Base-by-base conservation (phyloP, 2,113 vertebrate genomes). In the Takifugu flavidus region DNA sequence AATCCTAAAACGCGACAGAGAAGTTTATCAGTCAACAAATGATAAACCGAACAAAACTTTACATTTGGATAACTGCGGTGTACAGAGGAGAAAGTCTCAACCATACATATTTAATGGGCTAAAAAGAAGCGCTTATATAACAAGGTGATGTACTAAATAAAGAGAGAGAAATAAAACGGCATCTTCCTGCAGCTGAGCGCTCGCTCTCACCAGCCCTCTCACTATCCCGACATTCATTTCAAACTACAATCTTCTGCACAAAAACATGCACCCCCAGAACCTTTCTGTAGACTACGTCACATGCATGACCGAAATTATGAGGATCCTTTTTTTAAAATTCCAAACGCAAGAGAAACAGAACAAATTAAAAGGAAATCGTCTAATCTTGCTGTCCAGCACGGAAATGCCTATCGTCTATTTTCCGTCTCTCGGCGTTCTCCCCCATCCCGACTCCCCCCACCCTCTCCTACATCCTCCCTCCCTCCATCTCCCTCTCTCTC, bases 341-440 rank as follows among this genome's bases (percentile, higher is more conserved):
- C 88, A 80, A 79, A 83, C 56, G 69, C 77, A n/a, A 47, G 13
- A 47, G 15, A 47, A 14, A n/a, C 14, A n/a, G 6, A 12, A 14
- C 5, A 47, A 47, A 2, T 15, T 7, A 47, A 14, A n/a, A 64
- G 78, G 71, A 82, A 75, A 78, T 75, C 70, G 77, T 67, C 75
- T 65, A 78, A 72, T 86, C 74, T 82, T 82, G 77, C 65, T 77
- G 75, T 87, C 84, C 79, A 62, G 84, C 83, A 77, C 79, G 87
- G 82, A 87, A 86, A 85, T 80, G 77, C 82, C 79, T 90, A 85
- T 87, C 80, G 80, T 78, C 77, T 82, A 68, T 68, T 67, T 78
- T 75, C 68, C 69, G 78, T 87, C 78, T 82, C 80, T 82, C 71
- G 75, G 74, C 66, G 82, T 79, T 69, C 62, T 78, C 69, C 78